A percentile compares a stretch with the other conserved stretches of the same genome.
Conservation (phyloP, 2,797 vertebrate species). For the Danio choprae region DNA sequence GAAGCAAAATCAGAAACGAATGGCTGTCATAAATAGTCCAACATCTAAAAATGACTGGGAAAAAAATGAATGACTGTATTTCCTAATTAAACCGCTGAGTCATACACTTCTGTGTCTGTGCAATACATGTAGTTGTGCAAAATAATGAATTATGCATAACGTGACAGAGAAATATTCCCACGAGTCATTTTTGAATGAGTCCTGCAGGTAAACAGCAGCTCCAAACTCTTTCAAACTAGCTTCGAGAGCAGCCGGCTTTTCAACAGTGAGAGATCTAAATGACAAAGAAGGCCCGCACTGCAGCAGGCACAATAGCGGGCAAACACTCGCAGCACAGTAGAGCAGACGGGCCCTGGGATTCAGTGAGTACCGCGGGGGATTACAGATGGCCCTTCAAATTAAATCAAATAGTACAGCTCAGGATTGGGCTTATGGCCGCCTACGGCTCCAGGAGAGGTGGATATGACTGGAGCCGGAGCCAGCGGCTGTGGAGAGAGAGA, state of each 20-base stretch:
- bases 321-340: background rate
- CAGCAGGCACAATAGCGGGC: conserved; percentile 9
- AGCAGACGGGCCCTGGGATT: conserved; percentile 36
- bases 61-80: background rate
- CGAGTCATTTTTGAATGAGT: conserved; percentile 24
- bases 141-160: conserved; percentile 19
- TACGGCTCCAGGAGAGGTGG: conserved; percentile 19
- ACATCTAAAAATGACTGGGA: background rate
- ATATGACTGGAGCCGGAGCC: conserved; percentile 34
- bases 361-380: conserved; percentile 67
- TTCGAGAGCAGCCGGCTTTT: conserved; percentile 4
- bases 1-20: background rate
- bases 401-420: conserved; percentile 77
- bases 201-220: conserved; percentile 30
- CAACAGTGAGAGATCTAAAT: conserved; percentile 18
- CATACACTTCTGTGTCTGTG: background rate
- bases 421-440: conserved; percentile 60
- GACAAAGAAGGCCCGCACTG: conserved; percentile 31
- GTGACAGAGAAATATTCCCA: conserved; percentile 11
- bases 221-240: conserved; percentile 29
- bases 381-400: conserved; percentile 80
- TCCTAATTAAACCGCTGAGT: background rate
- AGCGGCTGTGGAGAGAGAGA: conserved; percentile 54
- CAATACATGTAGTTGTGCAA: background rate
- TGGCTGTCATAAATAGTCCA: background rate